Conservation (phyloP, 2,888 invertebrate genomes). For the Amaurobius ferox region DNA sequence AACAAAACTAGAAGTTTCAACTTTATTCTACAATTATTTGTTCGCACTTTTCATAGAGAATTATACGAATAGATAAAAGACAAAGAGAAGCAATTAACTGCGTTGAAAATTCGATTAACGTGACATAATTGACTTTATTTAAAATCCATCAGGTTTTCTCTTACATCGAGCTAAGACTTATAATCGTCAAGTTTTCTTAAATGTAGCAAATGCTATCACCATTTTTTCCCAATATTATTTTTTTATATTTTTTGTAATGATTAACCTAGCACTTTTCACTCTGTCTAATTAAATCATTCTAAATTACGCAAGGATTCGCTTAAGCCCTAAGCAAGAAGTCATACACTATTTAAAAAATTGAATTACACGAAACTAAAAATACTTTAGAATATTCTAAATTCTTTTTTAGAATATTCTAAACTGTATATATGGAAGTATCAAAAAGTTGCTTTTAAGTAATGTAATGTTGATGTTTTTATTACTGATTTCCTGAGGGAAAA, state of each 20-base stretch:
- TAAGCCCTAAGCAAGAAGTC: not conserved
- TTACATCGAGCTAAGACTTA: not conserved
- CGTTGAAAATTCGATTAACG: conserved; percentile 53
- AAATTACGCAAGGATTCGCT: not conserved
- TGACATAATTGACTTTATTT: conserved; percentile 54
- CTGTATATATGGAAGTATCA: not conserved
- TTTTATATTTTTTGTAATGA: too few species aligned
- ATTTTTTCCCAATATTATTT: not conserved
- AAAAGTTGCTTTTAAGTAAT: not conserved
- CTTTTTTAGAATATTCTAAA: not conserved
- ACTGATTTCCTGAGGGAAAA: not conserved
- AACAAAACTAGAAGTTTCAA: too few species aligned
- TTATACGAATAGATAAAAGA: too few species aligned
- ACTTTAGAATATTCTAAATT: too few species aligned
- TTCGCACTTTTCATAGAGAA: too few species aligned
- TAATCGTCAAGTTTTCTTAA: not conserved
- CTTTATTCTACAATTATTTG: too few species aligned
- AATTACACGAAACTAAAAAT: not conserved
- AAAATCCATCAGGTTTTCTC: conserved; percentile 27
- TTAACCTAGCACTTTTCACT: not conserved
- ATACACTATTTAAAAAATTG: not conserved
- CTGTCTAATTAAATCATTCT: not conserved
- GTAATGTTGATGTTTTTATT: not conserved
- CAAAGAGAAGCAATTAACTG: conserved; percentile 61
- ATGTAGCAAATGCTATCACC: not conserved